phyloP scores from a whole-genome alignment of 35 echinoderm and acorn worm genomes.

The Apostichopus parvimensis region DNA sequence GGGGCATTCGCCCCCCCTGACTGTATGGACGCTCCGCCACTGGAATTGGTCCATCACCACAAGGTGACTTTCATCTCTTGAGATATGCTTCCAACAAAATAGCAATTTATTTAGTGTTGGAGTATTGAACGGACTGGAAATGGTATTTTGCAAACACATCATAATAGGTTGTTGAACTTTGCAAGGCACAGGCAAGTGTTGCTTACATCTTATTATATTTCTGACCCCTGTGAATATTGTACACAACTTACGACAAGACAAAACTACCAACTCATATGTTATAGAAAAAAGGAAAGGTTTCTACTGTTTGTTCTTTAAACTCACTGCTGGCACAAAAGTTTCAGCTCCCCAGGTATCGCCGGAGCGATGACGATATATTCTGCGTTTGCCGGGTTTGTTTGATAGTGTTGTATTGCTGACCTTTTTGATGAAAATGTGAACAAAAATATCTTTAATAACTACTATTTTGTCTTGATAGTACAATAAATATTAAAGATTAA shows the following conservation, averaged over 20 bases:
- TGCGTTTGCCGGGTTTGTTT: background rate
- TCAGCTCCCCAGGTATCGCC: background rate
- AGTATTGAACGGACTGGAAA: background rate
- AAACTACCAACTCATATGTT: background rate
- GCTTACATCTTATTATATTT: background rate
- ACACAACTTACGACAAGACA: background rate
- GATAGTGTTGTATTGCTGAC: constrained; percentile 11
- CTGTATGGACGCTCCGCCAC: too few species aligned
- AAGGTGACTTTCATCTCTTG: background rate
- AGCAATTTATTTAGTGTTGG: background rate
- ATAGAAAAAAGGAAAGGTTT: background rate
- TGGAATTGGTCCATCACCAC: background rate
- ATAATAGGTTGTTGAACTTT: too few species aligned
- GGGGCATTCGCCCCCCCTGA: too few species aligned
- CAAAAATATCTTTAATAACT: too few species aligned
- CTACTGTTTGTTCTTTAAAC: background rate
- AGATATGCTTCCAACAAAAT: background rate
- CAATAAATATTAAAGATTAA: too few species aligned
- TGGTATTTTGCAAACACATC: too few species aligned
- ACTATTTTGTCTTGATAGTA: too few species aligned
- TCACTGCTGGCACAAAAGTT: constrained; percentile 13
- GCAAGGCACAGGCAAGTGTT: background rate
- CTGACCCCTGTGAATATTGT: background rate
- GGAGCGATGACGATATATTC: constrained; percentile 16
- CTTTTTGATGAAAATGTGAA: background rate